Base-by-base conservation (phyloP, 2,888 invertebrate genomes). In the Caradrina clavipalpis region DNA sequence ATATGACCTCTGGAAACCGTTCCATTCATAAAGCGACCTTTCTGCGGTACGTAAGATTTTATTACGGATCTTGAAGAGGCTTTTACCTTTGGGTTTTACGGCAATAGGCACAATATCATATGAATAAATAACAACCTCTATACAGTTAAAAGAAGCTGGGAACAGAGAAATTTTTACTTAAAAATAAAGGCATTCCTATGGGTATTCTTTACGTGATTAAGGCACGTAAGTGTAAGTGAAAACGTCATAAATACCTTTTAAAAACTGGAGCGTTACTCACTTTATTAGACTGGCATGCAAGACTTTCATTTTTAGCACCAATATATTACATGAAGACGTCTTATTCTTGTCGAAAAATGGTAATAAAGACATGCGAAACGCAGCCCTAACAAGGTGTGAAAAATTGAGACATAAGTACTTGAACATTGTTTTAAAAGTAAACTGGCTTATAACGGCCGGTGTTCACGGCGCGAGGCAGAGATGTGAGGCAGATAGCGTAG, bases 401-500 rank as follows among this genome's bases (percentile, higher is more conserved):
- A 71, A 81, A 81, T 81, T 63, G 42, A 81, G 75, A 70, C 68
- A 64, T 66, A 58, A 57, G 68, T 68, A 67, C 67, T 60, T 57
- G 73, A 70, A 80, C 81, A 82, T 83, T 85, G 78, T 83, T 73
- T 71, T 50, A 67, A 78, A 83, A 65, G 47, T 80, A 73, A 71
- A 73, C 63, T 78, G 69, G 74, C 42, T 77, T 80, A 82, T 79
- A 83, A 83, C 81, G 76, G 81, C 69, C 61, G 64, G 58, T 63
- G 63, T 69, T 83, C 80, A 69, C 53, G 61, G 45, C 47, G 64
- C 84, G 80, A 80, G 81, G 82, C 84, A 83, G 79, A 88, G 82
- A 82, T 86, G 73, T 73, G 70, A 68, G 64, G 76, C 78, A 89
- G 90, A 92, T 91, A 90, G 84, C 69, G 57, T 69, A 67, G 83